Evolutionary conservation across 2,797 vertebrate species (phyloP).

Genomic region (Brachyrhaphis roseni): DNA sequence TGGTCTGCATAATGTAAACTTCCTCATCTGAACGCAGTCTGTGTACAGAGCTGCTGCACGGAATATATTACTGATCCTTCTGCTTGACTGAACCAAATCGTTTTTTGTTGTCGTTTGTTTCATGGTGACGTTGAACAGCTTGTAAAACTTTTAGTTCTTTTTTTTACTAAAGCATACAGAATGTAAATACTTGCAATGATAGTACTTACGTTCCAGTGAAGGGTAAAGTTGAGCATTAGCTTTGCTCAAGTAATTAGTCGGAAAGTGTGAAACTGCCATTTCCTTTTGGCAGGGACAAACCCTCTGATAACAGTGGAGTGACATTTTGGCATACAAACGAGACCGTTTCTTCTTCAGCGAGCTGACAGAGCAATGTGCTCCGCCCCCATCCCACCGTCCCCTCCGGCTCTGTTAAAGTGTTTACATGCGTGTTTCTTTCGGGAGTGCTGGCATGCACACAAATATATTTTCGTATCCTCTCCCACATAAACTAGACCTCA

Average conservation of each 20-base stretch:
- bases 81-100: not conserved
- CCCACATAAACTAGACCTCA: slow-evolving; percentile 43
- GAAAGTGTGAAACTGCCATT: slow-evolving; percentile 5
- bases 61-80: not conserved
- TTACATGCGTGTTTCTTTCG: slow-evolving; percentile 46
- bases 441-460: slow-evolving; percentile 48
- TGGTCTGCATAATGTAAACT: slow-evolving; percentile 15
- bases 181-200: not conserved
- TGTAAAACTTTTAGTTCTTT: not conserved
- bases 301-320: slow-evolving; percentile 15
- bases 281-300: slow-evolving; percentile 1
- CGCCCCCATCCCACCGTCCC: slow-evolving; percentile 2
- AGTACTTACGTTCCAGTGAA: not conserved
- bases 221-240: not conserved
- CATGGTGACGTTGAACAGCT: not conserved
- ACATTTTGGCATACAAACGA: slow-evolving; percentile 9
- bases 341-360: not conserved
- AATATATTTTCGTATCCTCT: slow-evolving; percentile 56
- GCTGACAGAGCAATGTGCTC: not conserved
- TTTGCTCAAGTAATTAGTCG: slow-evolving; percentile 14
- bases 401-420: slow-evolving; percentile 7
- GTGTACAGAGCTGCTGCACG: not conserved
- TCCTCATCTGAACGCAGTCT: slow-evolving; percentile 2
- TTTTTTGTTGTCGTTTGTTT: not conserved
- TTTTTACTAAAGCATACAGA: not conserved